Evolutionary conservation across 2,797 vertebrate genomes (phyloP).

Genomic region (Agapornis canus): DNA sequence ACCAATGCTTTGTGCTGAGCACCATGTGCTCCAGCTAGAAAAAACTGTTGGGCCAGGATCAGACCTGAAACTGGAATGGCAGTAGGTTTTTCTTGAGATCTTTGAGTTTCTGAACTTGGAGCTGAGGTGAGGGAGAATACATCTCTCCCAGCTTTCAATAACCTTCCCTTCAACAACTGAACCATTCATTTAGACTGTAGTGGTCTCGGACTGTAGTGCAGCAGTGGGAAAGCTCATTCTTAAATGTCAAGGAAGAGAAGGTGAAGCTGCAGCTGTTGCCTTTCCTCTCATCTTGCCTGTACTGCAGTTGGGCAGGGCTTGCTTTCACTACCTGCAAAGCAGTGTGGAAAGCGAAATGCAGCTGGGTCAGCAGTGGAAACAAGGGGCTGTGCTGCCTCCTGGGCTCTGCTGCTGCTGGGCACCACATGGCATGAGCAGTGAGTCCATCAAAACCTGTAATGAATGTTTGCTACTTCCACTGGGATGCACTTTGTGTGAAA

Average conservation of each 20-base stretch:
- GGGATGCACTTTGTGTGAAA: background rate
- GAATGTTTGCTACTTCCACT: background rate
- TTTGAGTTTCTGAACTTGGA: background rate
- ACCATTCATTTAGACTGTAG: background rate
- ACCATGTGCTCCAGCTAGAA: background rate
- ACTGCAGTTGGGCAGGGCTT: rapidly evolving
- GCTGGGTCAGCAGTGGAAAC: rapidly evolving
- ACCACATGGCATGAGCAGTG: rapidly evolving
- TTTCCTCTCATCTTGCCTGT: background rate
- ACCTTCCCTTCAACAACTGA: background rate
- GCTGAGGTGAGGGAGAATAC: background rate
- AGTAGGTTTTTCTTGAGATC: background rate
- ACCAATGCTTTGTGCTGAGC: background rate
- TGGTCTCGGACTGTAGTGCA: rapidly evolving
- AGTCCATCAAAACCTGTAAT: background rate
- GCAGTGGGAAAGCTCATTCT: background rate
- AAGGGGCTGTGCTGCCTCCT: background rate
- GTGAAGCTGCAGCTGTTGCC: background rate
- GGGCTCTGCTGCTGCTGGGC: background rate
- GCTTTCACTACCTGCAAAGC: background rate
- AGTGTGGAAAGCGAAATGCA: background rate
- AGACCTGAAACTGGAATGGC: background rate
- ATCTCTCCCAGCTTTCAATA: background rate
- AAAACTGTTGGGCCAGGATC: too few relatives aligned
- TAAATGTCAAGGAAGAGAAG: background rate